These are phyloP conservation scores for Brachionus manjavacas DNA, from an alignment of 1,140 invertebrate species.

Conservation along the genomic window DNA sequence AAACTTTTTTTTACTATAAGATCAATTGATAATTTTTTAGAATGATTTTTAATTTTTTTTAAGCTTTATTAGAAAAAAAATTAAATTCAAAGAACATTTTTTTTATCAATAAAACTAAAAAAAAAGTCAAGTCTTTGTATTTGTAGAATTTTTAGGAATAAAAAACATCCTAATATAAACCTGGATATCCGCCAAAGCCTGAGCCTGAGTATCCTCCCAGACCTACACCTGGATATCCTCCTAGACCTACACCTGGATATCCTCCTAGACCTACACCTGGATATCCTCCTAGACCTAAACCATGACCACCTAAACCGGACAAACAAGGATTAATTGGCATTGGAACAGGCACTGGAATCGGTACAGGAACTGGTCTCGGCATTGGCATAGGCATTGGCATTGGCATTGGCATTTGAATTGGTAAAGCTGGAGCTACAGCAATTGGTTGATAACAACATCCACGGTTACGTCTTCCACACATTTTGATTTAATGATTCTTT, in stretches of 20 bases:
- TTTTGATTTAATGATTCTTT: background rate
- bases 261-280: background rate
- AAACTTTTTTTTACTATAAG: too few species aligned
- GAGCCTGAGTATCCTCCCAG: background rate
- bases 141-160: background rate
- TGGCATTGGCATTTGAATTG: background rate
- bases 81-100: background rate
- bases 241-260: background rate
- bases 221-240: background rate
- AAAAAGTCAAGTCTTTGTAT: background rate
- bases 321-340: background rate
- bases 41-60: too few species aligned
- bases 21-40: too few species aligned
- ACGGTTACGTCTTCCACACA: background rate
- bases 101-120: background rate
- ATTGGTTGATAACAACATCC: background rate
- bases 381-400: background rate
- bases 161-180: background rate
- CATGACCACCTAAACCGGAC: background rate
- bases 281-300: background rate
- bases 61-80: too few species aligned
- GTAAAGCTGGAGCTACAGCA: background rate
- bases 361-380: background rate
- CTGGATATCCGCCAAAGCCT: background rate
- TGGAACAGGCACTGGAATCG: background rate